Evolutionary conservation across 2,888 invertebrate species (phyloP).

Genomic region (Apodemia duryi): DNA sequence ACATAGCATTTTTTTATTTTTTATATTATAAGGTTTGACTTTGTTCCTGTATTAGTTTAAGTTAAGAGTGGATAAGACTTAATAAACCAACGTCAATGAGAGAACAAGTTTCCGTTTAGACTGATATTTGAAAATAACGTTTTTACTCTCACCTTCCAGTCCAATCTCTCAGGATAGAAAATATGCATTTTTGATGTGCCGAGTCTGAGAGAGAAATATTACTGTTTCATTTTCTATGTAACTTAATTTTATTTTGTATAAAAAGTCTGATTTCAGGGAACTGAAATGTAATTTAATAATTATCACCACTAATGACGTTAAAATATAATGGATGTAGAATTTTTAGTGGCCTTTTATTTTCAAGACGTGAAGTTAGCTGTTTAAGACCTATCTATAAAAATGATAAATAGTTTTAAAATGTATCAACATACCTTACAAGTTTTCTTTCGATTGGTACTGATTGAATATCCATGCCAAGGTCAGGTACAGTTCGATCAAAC

Average conservation of each 20-base stretch:
- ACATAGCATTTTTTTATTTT: conserved; percentile 27
- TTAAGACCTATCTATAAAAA: background rate
- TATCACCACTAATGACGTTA: conserved; percentile 67
- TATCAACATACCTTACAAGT: too few species aligned
- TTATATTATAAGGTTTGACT: conserved; percentile 46
- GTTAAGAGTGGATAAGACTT: background rate
- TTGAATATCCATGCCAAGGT: too few species aligned
- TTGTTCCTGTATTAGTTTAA: conserved; percentile 12
- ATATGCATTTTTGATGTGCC: conserved; percentile 32
- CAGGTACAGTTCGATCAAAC: too few species aligned
- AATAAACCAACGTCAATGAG: conserved; percentile 30
- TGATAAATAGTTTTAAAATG: too few species aligned
- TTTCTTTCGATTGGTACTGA: too few species aligned
- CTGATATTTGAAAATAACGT: conserved; percentile 52
- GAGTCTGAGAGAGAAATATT: conserved; percentile 30
- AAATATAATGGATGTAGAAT: conserved; percentile 78
- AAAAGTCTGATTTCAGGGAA: conserved; percentile 35
- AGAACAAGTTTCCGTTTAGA: conserved; percentile 52
- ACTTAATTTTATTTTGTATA: conserved; percentile 40
- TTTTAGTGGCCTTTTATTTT: conserved; percentile 57
- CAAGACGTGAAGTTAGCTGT: background rate
- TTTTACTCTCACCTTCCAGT: conserved; percentile 37
- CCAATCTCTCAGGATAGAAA: conserved; percentile 35
- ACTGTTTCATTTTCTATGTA: conserved; percentile 35
- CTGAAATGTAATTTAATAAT: conserved; percentile 66